Evolutionary conservation across 2,797 vertebrate species (phyloP).

Genomic region (Tenualosa ilisha): DNA sequence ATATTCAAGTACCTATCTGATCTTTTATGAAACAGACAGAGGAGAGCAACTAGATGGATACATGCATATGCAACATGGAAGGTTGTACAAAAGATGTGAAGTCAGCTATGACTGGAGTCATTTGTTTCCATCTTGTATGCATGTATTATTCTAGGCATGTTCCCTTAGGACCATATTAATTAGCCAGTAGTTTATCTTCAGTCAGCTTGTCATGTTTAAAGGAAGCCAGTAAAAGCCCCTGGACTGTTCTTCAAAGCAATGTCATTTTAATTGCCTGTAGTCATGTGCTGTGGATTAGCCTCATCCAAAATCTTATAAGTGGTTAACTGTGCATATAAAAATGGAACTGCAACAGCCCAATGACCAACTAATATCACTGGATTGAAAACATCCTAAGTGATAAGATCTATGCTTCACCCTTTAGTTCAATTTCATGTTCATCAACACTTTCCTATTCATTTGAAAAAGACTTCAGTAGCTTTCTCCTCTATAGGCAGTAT

Average conservation of each 20-base stretch:
- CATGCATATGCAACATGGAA: not conserved
- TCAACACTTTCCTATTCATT: not conserved
- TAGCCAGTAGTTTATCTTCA: conserved; percentile 9
- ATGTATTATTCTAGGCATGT: not conserved
- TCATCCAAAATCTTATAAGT: not conserved
- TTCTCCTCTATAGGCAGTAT: not conserved
- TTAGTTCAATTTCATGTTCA: not conserved
- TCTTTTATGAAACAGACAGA: not conserved
- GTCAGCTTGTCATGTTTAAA: not conserved
- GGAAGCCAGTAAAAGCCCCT: not conserved
- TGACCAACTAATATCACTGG: not conserved
- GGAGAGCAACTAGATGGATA: not conserved
- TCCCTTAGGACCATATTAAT: not conserved
- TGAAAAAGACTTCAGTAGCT: not conserved
- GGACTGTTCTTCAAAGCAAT: not conserved
- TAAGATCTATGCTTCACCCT: not conserved
- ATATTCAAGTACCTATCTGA: not conserved
- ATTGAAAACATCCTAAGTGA: not conserved
- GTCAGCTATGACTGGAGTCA: not conserved
- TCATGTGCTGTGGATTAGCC: not conserved
- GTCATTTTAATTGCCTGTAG: not conserved
- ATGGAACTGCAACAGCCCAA: not conserved
- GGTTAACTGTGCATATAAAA: not conserved
- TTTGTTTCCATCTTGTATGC: not conserved
- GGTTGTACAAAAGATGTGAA: not conserved